Percentiles rank a stretch among this genome's conserved stretches.
Conservation (phyloP, 2,113 vertebrate genomes). For the Neotragus pygmaeus region DNA sequence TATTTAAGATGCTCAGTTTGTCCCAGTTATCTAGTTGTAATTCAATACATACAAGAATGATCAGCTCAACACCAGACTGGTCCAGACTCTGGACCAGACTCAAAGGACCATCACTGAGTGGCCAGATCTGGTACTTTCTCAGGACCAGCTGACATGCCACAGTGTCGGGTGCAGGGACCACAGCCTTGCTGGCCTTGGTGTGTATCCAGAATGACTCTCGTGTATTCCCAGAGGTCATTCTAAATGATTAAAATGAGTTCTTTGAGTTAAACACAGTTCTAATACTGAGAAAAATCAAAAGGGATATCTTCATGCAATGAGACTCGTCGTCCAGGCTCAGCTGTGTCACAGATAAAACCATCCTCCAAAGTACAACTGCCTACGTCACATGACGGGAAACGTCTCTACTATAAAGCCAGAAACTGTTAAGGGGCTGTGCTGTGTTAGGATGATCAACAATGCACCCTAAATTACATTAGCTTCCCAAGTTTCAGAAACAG, state of each 20-base stretch:
- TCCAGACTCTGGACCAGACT: neutral
- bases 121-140: neutral
- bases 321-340: neutral
- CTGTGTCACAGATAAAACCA: neutral
- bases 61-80: neutral
- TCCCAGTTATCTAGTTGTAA: neutral
- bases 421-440: neutral
- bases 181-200: neutral
- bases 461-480: neutral
- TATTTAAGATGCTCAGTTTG: slow-evolving; percentile 18
- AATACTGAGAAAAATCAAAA: neutral
- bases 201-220: neutral
- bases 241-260: neutral
- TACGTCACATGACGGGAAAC: neutral
- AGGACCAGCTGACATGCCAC: neutral
- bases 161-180: neutral
- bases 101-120: neutral
- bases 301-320: neutral
- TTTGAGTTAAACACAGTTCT: neutral
- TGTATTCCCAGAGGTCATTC: neutral
- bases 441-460: neutral
- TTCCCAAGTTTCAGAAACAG: neutral
- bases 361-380: neutral
- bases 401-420: neutral
- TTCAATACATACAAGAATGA: neutral